Conservation (phyloP, 2,888 invertebrate species). For the Eumacrocentrus americanus region DNA sequence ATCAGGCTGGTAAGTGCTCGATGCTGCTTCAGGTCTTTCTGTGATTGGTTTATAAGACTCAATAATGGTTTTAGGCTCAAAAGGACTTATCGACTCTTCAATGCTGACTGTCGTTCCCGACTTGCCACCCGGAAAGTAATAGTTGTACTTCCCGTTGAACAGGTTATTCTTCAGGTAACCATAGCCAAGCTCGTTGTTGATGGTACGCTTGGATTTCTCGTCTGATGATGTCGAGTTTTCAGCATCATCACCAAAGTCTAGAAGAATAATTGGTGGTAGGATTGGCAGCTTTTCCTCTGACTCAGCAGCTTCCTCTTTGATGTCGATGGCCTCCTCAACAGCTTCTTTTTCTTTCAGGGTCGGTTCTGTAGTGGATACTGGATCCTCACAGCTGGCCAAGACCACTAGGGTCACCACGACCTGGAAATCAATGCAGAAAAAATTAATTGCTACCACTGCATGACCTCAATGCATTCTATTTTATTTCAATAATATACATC, state of each 20-base stretch:
- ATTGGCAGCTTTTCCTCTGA: constrained; percentile 43
- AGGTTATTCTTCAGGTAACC: constrained; percentile 66
- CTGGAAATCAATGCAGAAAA: constrained; percentile 43
- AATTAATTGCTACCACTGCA: constrained; percentile 3
- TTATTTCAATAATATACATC: constrained; percentile 11
- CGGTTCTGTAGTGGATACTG: constrained; percentile 1
- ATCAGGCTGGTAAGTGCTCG: constrained; percentile 20
- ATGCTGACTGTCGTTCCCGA: constrained; percentile 57
- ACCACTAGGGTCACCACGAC: constrained; percentile 43
- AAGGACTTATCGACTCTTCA: constrained; percentile 57
- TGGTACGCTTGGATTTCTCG: constrained; percentile 69
- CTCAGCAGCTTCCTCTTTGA: constrained; percentile 22
- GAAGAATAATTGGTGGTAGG: constrained; percentile 54
- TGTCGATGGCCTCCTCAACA: constrained; percentile 25
- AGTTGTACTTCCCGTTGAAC: constrained; percentile 50
- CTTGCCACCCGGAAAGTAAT: constrained; percentile 56
- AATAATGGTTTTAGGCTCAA: constrained; percentile 53
- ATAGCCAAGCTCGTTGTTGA: constrained; percentile 76
- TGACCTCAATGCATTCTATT: constrained; percentile 22
- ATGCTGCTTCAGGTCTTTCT: constrained; percentile 30
- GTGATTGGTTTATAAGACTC: constrained; percentile 44
- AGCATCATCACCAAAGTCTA: constrained; percentile 54
- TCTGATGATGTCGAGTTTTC: constrained; percentile 43
- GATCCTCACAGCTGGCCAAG: constrained; percentile 35
- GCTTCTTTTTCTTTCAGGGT: constrained; percentile 19